Evolutionary conservation across 2,888 invertebrate genomes (phyloP).

Genomic region (Agrochola macilenta): DNA sequence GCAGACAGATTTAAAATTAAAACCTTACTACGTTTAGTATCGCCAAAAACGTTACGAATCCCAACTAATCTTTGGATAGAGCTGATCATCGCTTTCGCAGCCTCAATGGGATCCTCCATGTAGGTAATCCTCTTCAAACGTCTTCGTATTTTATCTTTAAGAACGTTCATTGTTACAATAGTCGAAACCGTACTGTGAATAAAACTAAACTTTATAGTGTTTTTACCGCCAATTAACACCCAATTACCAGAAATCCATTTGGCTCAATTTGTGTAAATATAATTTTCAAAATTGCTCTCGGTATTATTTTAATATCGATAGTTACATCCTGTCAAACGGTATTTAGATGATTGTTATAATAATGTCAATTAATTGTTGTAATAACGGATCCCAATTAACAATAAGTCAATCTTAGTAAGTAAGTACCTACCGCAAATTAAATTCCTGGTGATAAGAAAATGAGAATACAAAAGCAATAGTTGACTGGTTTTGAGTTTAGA

Average conservation of each 20-base stretch:
- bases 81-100: constrained; percentile 74
- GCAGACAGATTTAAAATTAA: background rate
- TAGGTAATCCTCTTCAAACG: constrained; percentile 53
- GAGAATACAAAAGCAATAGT: background rate
- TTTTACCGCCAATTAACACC: constrained; percentile 28
- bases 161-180: constrained; percentile 39
- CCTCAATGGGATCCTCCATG: constrained; percentile 71
- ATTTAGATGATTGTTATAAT: constrained; percentile 20
- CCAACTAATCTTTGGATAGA: constrained; percentile 75
- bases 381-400: background rate
- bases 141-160: constrained; percentile 41
- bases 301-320: constrained; percentile 29
- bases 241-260: constrained; percentile 35
- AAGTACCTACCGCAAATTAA: background rate
- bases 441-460: background rate
- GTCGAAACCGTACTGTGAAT: constrained; percentile 19
- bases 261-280: constrained; percentile 20
- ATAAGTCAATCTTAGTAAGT: background rate
- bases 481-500: no score
- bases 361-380: background rate
- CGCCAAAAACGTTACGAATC: constrained; percentile 77
- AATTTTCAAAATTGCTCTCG: constrained; percentile 24
- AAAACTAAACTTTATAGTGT: background rate
- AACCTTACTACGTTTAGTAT: constrained; percentile 70
- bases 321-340: background rate